Evolutionary conservation across 2,888 invertebrate genomes (phyloP), one percentile per base, ranked within the genome.

Genomic region (Allacma fusca): DNA sequence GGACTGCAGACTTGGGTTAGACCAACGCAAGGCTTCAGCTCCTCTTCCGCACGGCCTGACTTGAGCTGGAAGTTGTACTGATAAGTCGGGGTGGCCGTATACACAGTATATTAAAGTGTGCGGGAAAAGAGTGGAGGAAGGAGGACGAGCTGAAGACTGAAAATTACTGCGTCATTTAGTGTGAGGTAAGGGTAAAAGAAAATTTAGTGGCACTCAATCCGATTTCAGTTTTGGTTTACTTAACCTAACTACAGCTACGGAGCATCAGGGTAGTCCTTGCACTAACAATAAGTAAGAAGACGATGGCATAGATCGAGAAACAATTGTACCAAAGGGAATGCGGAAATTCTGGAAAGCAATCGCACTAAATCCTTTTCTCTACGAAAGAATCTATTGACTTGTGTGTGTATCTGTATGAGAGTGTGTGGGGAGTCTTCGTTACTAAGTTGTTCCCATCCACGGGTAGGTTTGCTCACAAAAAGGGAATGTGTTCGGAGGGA

Each of bases 261-360:
- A 40, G 40, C 19, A 28, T 40, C 34, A n/a, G 68, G 16, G 23
- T 21, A 68, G 68, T 68, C 68, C 16, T n/a, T 5, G 19, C 5
- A 34, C 68, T 40, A 13, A 65, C 34, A 34, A 34, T 34, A 34
- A 65, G 24, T 28, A 68, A 21, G 68, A 65, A 19, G 65, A 65
- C 29, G 29, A 12, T 24, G 64, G 24, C 24, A 64, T 64, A n/a
- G 67, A 69, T 70, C 44, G 43, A 26, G 43, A 26, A 70, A 70
- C 70, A 24, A 68, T 68, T 40, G 68, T 68, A 68, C 43, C 62
- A n/a, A 74, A 34, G 64, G 64, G 74, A 74, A 74, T 74, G 65
- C 40, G 34, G 72, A 64, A 74, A 70, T 70, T 70, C 24, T 26
- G 12, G 34, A 73, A 73, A 73, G 73, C 64, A 74, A 74, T 74